These are phyloP conservation scores for Drosophila varians DNA, from an alignment of 1,140 invertebrate species.

Conservation along the genomic window DNA sequence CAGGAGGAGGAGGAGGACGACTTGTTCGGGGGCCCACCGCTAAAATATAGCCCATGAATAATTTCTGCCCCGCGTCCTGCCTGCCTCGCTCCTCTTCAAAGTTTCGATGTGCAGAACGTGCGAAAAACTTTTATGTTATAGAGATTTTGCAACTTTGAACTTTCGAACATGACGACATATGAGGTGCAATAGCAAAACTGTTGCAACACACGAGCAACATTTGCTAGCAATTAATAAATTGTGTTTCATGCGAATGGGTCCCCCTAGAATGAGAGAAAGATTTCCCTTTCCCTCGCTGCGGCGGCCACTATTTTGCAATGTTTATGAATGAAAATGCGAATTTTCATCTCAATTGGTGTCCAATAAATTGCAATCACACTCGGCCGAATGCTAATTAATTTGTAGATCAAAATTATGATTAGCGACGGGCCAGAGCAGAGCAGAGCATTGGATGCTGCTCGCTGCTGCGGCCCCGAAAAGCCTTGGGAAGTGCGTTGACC, in stretches of 20 bases:
- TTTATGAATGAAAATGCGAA: slow-evolving; percentile 73
- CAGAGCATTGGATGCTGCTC: slow-evolving; percentile 26
- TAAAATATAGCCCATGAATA: slow-evolving; percentile 69
- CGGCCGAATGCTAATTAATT: slow-evolving; percentile 69
- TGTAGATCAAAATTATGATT: slow-evolving; percentile 79
- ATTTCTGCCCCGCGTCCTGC: slow-evolving; percentile 12
- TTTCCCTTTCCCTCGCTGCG: not conserved
- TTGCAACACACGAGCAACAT: slow-evolving; percentile 67
- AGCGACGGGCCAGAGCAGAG: slow-evolving; percentile 28
- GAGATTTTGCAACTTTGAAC: slow-evolving; percentile 76
- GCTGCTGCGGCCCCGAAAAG: slow-evolving; percentile 15
- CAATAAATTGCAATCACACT: slow-evolving; percentile 81
- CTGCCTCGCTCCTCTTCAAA: not conserved
- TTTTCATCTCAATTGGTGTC: slow-evolving; percentile 73
- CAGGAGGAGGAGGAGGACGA: slow-evolving; percentile 13
- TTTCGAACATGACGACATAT: slow-evolving; percentile 66
- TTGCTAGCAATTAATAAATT: slow-evolving; percentile 79
- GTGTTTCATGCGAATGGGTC: slow-evolving; percentile 19
- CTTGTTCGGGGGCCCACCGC: slow-evolving; percentile 56
- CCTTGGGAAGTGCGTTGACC: slow-evolving; percentile 77
- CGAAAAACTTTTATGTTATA: slow-evolving; percentile 77
- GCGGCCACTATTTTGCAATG: slow-evolving; percentile 44
- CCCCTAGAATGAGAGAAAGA: not conserved
- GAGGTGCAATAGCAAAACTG: slow-evolving; percentile 36
- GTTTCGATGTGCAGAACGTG: slow-evolving; percentile 61